These are phyloP conservation scores for Seriola dumerili DNA, from an alignment of 2,113 vertebrate species.

Conservation along the genomic window DNA sequence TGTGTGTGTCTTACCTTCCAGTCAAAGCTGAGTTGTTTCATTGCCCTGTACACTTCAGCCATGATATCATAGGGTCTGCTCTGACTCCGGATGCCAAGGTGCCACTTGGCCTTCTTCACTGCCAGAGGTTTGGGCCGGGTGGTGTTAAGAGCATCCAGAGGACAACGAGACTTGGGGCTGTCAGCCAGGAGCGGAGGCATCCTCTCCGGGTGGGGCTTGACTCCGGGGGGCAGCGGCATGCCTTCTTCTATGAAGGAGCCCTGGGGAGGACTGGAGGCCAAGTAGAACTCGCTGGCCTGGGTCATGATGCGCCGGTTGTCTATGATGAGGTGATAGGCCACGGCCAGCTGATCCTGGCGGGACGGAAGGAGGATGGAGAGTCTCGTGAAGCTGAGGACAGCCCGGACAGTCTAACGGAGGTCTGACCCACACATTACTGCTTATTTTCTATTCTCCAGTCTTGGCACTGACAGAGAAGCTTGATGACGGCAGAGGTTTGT, in stretches of 20 bases:
- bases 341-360: conserved; percentile 93
- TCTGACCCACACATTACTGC: neutral
- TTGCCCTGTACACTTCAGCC: conserved; percentile 97
- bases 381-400: neutral
- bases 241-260: conserved; percentile 97
- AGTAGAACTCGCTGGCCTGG: conserved; percentile 98
- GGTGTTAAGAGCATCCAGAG: conserved; percentile 97
- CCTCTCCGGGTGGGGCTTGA: conserved; percentile 95
- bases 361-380: neutral
- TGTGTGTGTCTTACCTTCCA: conserved; percentile 90
- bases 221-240: conserved; percentile 91
- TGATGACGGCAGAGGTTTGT: neutral
- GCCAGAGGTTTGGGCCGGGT: conserved; percentile 95
- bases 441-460: neutral
- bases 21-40: conserved; percentile 95
- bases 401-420: neutral
- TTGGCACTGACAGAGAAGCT: neutral
- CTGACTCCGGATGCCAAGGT: conserved; percentile 98
- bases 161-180: conserved; percentile 94
- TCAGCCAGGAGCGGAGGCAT: conserved; percentile 96
- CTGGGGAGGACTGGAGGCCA: conserved; percentile 96
- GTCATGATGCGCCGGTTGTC: conserved; percentile 99
- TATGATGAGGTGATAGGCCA: conserved; percentile 97
- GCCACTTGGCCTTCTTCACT: conserved; percentile 99
- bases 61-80: conserved; percentile 98